A percentile compares a stretch with the other conserved stretches of the same genome.
Conservation (phyloP, 2,113 vertebrate genomes). For the Columba janthina region DNA sequence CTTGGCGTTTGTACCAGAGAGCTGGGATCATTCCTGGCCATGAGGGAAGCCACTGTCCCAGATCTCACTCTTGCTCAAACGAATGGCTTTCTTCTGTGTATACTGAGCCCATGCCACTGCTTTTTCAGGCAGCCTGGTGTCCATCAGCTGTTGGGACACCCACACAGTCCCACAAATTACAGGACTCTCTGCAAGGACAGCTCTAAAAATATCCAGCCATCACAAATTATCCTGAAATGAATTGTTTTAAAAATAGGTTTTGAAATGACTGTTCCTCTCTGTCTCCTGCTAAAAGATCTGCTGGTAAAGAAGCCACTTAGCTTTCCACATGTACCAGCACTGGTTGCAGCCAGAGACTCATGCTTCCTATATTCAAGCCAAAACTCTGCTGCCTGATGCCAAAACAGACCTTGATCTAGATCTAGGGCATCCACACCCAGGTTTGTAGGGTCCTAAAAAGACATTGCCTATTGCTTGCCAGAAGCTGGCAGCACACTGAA, state of each 20-base stretch:
- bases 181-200: conserved; percentile 60
- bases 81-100: conserved; percentile 41
- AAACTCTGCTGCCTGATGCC: conserved; percentile 12
- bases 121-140: conserved; percentile 61
- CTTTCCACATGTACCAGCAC: conserved; percentile 46
- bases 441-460: conserved; percentile 5
- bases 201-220: conserved; percentile 70
- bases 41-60: conserved; percentile 11
- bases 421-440: conserved; percentile 47
- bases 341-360: conserved; percentile 41
- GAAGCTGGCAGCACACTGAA: not conserved
- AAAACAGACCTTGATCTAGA: conserved; percentile 35
- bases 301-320: conserved; percentile 55
- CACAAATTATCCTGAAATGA: conserved; percentile 71
- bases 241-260: conserved; percentile 80
- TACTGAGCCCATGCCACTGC: conserved; percentile 57
- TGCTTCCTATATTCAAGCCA: conserved; percentile 39
- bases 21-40: not conserved
- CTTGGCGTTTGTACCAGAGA: not conserved
- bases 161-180: conserved; percentile 75
- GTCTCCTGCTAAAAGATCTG: conserved; percentile 47
- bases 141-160: conserved; percentile 72
- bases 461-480: conserved; percentile 1
- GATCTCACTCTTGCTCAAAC: conserved; percentile 8
- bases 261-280: conserved; percentile 63